phyloP scores from a whole-genome alignment of 2,113 vertebrate genomes.

The Columba livia region DNA sequence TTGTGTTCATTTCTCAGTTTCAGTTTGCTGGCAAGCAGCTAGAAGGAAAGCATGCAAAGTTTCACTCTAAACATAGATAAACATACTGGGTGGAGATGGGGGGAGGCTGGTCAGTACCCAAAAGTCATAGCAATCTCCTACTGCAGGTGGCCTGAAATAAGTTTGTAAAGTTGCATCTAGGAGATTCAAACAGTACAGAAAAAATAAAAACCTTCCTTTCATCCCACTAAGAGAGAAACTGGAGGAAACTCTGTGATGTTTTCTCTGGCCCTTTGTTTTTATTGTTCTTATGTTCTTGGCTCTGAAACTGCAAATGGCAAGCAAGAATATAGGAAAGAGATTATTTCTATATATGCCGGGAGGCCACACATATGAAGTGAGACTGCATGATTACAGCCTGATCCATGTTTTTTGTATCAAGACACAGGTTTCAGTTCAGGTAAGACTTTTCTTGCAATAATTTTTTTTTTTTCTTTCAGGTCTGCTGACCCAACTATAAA shows the following conservation, averaged over 20 bases:
- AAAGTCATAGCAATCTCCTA: background rate
- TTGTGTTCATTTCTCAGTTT: background rate
- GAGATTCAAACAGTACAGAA: background rate
- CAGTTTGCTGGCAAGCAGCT: background rate
- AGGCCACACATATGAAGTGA: background rate
- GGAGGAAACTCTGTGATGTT: background rate
- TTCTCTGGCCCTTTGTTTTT: background rate
- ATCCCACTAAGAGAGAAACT: background rate
- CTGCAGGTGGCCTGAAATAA: background rate
- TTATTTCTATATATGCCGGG: background rate
- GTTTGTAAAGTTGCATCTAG: background rate
- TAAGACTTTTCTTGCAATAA: background rate
- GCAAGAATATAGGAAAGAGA: background rate
- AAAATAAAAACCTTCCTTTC: background rate
- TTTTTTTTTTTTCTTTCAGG: background rate
- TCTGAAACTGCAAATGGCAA: background rate
- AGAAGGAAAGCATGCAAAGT: background rate
- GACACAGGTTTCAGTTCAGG: background rate
- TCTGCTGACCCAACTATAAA: background rate
- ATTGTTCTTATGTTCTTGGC: background rate
- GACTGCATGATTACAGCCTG: background rate
- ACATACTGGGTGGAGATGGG: fast-evolving
- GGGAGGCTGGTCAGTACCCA: background rate
- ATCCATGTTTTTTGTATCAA: background rate
- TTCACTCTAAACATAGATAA: background rate